Base-by-base conservation (phyloP, 2,113 vertebrate genomes). In the Eptesicus fuscus region DNA sequence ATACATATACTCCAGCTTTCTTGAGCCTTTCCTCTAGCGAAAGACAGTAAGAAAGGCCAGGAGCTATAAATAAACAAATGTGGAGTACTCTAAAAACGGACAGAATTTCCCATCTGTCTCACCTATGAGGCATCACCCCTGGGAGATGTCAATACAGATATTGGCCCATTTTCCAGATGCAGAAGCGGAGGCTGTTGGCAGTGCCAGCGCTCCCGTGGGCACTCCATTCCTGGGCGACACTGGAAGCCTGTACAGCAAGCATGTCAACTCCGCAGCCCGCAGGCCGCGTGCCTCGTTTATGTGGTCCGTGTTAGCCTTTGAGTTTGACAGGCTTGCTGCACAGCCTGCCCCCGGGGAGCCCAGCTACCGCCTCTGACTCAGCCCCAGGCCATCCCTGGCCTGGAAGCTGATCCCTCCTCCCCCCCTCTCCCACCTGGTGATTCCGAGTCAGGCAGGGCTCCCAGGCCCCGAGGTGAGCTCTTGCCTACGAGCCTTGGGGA, bases 191-290 rank as follows among this genome's bases (percentile, higher is more conserved):
- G 71, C 63, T 9, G 0, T 0, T 2, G 30, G 59, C 20, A 3
- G 61, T 0, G 10, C 28, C 7, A 0, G 12, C 0, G 1, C n/a
- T 4, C 65, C 63, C 3, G 4, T 0, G 0, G 23, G 42, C 22
- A 7, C 28, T 32, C 28, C 1, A 12, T 7, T 30, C 16, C 13
- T 22, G 30, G 30, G 32, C 53, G 9, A 2, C n/a, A 1, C 61
- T 0, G 3, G 35, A 18, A 47, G 44, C 11, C 28, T 2, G 2
- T 2, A 3, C 59, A 28, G 59, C 23, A 61, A 11, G 25, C 59
- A 28, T 28, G 23, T 61, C 59, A 61, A 4, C 11, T 28, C 1
- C 9, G 9, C 56, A 0, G 56, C 56, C 56, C 4, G 0, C 2
- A 4, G 35, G 77, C 88, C 0, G 1, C 13, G 65, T 12, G 70